phyloP scores from a whole-genome alignment of 1,140 invertebrate species.

The Venustaconcha ellipsiformis region DNA sequence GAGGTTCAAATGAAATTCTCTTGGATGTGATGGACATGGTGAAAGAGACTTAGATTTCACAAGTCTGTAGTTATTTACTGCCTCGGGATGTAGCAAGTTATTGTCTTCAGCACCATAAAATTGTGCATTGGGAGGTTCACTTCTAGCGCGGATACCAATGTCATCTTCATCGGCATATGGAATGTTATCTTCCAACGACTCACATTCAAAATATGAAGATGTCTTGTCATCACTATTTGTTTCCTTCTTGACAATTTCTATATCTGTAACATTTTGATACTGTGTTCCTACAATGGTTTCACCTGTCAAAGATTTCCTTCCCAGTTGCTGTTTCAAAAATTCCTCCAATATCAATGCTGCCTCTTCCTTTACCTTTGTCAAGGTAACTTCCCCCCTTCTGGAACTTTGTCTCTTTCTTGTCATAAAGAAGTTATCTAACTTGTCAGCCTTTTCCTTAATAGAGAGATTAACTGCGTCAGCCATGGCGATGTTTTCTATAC shows the following conservation, averaged over 20 bases:
- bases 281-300: constrained; percentile 11
- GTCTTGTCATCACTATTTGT: constrained; percentile 18
- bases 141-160: constrained; percentile 18
- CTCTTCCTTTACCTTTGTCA: constrained; percentile 8
- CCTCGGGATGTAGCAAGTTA: too few species aligned
- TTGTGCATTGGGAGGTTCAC: constrained; percentile 21
- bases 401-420: neutral
- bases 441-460: constrained; percentile 7
- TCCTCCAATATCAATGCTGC: constrained; percentile 27
- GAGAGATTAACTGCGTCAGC: too few species aligned
- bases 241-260: constrained; percentile 16
- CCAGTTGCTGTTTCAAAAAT: constrained; percentile 24
- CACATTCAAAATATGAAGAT: constrained; percentile 15
- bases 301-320: constrained; percentile 5
- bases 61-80: too few species aligned
- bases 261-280: constrained; percentile 22
- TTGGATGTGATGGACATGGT: neutral
- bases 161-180: constrained; percentile 31
- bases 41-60: neutral
- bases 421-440: constrained; percentile 16
- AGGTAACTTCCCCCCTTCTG: constrained; percentile 9
- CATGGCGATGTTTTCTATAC: too few species aligned
- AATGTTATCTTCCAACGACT: constrained; percentile 25
- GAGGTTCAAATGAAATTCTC: neutral
- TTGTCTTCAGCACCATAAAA: neutral